Evolutionary conservation across 2,113 vertebrate species (phyloP), one percentile per base, ranked within the genome.

Genomic region (Calcarius ornatus): DNA sequence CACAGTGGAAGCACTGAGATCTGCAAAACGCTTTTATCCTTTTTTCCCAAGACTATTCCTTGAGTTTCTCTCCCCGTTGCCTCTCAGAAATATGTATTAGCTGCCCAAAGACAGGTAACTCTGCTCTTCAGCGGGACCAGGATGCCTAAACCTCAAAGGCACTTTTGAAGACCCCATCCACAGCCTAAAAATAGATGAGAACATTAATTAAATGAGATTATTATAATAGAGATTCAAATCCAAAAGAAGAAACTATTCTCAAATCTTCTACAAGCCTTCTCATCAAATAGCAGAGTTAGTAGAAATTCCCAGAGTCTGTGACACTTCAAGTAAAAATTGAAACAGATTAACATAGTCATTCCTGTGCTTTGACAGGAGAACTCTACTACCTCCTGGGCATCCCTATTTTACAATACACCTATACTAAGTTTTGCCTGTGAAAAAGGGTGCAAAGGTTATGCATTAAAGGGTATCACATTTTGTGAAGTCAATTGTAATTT

Each of bases 91-190:
- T 2, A 4, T 16, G 1, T 12, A 84, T 25, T 31, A 68, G 24
- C 45, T 66, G 22, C 33, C 15, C 15, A 50, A 65, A 85, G 22
- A 20, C 33, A 22, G 0, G 0, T 0, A 3, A 54, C 30, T 61
- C 33, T 59, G n/a, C 15, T 79, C 14, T 70, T 82, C 53, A 48
- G 53, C 24, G 8, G 31, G 20, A 68, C 12, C 2, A 33, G 11
- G 10, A 17, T 76, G 18, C 24, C 28, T 47, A 61, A 40, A 61
- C 37, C 9, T 69, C 53, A 50, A 72, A 80, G 15, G 33, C 9
- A 37, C 17, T 80, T 91, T n/a, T 51, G 27, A 87, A 92, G 71
- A 51, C 38, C 20, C 24, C 21, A 82, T 35, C 22, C 79, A 73
- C 21, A 45, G 28, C 16, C 42, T 45, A 56, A 35, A 83, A 73